Evolutionary conservation across 2,797 vertebrate species (phyloP).

Genomic region (Artibeus jamaicensis): DNA sequence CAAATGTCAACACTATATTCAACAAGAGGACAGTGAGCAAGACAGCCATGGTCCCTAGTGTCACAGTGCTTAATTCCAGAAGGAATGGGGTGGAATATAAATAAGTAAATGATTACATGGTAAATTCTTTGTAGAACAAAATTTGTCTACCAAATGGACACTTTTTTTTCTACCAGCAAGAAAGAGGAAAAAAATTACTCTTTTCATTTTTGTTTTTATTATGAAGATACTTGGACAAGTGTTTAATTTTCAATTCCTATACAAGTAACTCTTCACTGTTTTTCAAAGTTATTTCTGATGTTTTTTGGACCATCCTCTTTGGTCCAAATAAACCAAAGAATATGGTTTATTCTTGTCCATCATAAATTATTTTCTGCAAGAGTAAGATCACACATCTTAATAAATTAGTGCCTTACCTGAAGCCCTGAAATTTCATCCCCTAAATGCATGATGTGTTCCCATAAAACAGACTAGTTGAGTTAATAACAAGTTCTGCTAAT

Average conservation of each 20-base stretch:
- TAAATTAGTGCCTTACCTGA: not conserved
- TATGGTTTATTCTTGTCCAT: not conserved
- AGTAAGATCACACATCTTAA: not conserved
- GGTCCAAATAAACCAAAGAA: no score
- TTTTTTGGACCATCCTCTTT: not conserved
- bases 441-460: not conserved
- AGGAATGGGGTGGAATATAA: not conserved
- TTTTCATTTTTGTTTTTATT: slow-evolving; percentile 41
- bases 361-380: not conserved
- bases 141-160: not conserved
- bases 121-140: slow-evolving; percentile 27
- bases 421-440: not conserved
- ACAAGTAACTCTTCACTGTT: not conserved
- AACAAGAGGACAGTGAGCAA: not conserved
- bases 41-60: not conserved
- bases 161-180: not conserved
- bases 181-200: not conserved
- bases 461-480: not conserved
- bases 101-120: not conserved
- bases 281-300: not conserved
- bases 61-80: not conserved
- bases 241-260: not conserved
- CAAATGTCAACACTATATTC: not conserved
- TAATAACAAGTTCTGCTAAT: not conserved
- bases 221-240: not conserved